Conservation (phyloP, 1,140 invertebrate species). For the Elysia chlorotica region DNA sequence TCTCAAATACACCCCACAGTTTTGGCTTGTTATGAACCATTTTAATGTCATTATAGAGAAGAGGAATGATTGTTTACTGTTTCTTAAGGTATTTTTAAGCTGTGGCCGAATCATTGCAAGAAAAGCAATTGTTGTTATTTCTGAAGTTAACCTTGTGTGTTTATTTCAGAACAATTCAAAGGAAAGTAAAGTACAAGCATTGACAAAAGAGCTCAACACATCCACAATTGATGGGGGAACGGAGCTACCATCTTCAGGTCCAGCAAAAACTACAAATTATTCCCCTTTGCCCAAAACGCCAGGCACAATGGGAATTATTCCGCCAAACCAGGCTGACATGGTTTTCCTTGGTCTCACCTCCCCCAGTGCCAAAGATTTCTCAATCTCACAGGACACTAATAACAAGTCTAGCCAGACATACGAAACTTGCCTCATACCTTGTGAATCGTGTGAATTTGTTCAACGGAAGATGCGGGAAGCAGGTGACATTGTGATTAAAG, state of each 20-base stretch:
- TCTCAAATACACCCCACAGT: too few relatives aligned
- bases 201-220: constrained; percentile 40
- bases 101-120: too few relatives aligned
- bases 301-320: constrained; percentile 36
- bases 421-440: constrained; percentile 59
- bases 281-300: constrained; percentile 8
- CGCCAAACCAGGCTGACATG: constrained; percentile 34
- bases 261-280: not conserved
- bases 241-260: not conserved
- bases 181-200: constrained; percentile 38
- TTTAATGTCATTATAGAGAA: too few relatives aligned
- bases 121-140: too few relatives aligned
- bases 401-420: constrained; percentile 56
- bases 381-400: constrained; percentile 43
- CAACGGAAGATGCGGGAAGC: constrained; percentile 50
- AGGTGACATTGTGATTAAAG: constrained; percentile 44
- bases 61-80: too few relatives aligned
- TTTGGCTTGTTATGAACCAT: too few relatives aligned
- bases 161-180: constrained; percentile 44
- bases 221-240: constrained; percentile 20
- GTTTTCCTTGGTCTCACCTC: constrained; percentile 10
- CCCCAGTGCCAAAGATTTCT: not conserved
- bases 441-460: constrained; percentile 55
- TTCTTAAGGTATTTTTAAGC: too few relatives aligned
- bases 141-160: not conserved